Conservation (phyloP, 2,888 invertebrate genomes). For the Leptura quadrifasciata region DNA sequence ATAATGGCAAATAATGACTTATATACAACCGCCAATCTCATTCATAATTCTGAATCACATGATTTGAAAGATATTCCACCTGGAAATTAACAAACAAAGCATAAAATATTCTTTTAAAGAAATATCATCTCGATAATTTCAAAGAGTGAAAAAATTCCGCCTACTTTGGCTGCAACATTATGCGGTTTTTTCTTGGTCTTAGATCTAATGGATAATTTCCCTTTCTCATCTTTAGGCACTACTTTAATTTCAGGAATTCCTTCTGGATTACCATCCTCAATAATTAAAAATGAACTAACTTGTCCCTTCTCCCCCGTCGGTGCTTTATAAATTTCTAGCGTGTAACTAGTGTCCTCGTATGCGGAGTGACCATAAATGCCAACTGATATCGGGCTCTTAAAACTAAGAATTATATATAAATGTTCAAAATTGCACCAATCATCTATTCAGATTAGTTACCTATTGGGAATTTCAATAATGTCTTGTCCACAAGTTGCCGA, state of each 20-base stretch:
- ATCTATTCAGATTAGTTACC: conserved; percentile 43
- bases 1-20: neutral
- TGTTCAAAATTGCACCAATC: conserved; percentile 13
- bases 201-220: conserved; percentile 29
- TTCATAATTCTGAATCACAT: neutral
- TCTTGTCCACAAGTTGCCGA: conserved; percentile 60
- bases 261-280: conserved; percentile 40
- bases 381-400: conserved; percentile 53
- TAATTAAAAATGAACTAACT: conserved; percentile 42
- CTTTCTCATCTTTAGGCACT: conserved; percentile 34
- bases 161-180: conserved; percentile 32
- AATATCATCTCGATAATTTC: conserved; percentile 45
- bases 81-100: neutral
- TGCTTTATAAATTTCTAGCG: conserved; percentile 41
- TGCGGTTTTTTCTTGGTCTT: conserved; percentile 35
- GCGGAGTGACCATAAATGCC: conserved; percentile 52
- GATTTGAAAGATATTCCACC: neutral
- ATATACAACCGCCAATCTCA: neutral
- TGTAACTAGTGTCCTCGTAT: conserved; percentile 40
- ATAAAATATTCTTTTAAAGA: conserved; percentile 12
- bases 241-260: conserved; percentile 31
- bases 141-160: conserved; percentile 38
- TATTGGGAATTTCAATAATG: conserved; percentile 53
- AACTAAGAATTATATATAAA: conserved; percentile 44
- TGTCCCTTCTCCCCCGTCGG: conserved; percentile 21